phyloP scores from a whole-genome alignment of 2,113 vertebrate species.

The Tychaedon coryphoeus region DNA sequence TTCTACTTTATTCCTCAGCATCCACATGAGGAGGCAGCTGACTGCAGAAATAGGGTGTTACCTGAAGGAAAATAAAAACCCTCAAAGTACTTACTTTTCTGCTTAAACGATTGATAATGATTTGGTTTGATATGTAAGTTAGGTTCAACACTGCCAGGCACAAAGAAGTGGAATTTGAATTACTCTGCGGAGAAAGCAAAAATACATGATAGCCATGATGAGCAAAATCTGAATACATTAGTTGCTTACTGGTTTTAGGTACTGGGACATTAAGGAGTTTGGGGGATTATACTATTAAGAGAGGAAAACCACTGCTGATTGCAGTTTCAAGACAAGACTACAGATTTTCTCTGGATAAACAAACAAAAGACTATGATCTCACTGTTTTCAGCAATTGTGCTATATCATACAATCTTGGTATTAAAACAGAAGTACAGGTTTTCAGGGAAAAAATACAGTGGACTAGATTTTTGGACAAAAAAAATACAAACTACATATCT shows the following conservation, averaged over 20 bases:
- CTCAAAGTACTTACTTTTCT: conserved; percentile 80
- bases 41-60: neutral
- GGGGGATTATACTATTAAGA: neutral
- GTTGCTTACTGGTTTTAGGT: neutral
- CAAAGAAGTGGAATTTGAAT: conserved; percentile 84
- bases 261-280: neutral
- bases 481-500: neutral
- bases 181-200: conserved; percentile 62
- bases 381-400: neutral
- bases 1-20: neutral
- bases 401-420: neutral
- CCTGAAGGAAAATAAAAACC: neutral
- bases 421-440: neutral
- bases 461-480: neutral
- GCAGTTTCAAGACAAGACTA: neutral
- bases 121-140: conserved; percentile 82
- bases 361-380: neutral
- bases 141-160: conserved; percentile 88
- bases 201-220: neutral
- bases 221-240: neutral
- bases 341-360: neutral
- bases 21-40: neutral
- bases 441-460: neutral
- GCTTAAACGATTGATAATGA: conserved; percentile 85
- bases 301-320: neutral